Base-by-base conservation (phyloP, 1,140 invertebrate species). In the Tribolium madens region DNA sequence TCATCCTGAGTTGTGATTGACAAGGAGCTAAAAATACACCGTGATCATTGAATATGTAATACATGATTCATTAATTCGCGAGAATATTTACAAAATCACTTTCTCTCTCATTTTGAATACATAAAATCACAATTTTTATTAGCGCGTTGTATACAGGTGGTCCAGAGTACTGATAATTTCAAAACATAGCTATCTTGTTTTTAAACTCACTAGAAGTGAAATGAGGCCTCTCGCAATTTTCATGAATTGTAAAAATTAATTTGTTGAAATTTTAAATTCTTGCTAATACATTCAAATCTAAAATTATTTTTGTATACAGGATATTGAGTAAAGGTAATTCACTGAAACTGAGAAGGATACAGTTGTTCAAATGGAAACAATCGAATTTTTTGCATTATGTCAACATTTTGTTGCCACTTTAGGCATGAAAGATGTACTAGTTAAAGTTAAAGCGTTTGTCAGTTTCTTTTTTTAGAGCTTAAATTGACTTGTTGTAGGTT, bases 401-500 rank as follows among this genome's bases (percentile, higher is more conserved):
- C 36, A n/a, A 10, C 36, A 42, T n/a, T 5, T 4, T 52, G 9
- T 5, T 15, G 50, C 50, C 9, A 9, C 14, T 15, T 12, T 17
- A 47, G 46, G 10, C 46, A 47, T 12, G 13, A 47, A 52, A 14
- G n/a, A 14, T 52, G 3, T 13, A 3, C 12, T 52, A 15, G 12
- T 52, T 15, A 15, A 52, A 15, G 12, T 52, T 15, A 15, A 52
- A 3, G n/a, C 12, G 50, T 14, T 14, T 60, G 53, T 60, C 21
- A 13, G 18, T 5, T n/a, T 13, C 21, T 12, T 31, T 72, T 5
- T 15, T 53, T 50, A 42, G 18, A 50, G 13, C n/a, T 71, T 72
- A 60, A 60, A 74, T 74, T 64, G 26, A 60, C 15, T 74, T 73
- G 70, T 57, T 74, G 53, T 52, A 64, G 73, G 73, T 74, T 74